phyloP scores from a whole-genome alignment of 2,888 invertebrate species.

The Scotopteryx bipunctaria region DNA sequence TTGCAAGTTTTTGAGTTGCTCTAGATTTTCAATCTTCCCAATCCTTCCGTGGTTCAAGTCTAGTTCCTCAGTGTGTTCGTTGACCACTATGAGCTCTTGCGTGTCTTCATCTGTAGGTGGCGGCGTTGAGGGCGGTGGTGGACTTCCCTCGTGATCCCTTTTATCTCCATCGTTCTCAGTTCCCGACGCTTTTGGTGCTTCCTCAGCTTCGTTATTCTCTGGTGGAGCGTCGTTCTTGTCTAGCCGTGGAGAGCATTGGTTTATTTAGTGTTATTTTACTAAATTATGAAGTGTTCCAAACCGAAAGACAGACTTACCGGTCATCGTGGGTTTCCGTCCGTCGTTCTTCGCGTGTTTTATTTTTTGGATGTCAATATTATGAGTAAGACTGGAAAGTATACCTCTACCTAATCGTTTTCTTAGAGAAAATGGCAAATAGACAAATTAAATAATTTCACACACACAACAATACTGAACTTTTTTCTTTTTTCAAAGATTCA shows the following conservation, averaged over 20 bases:
- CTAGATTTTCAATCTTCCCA: conserved; percentile 92
- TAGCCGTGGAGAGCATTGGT: conserved; percentile 29
- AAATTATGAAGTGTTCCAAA: background rate
- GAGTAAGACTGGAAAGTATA: too few species aligned
- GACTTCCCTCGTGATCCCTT: conserved; percentile 45
- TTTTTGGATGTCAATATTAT: too few species aligned
- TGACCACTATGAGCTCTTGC: conserved; percentile 85
- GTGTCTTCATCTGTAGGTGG: conserved; percentile 63
- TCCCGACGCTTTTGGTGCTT: conserved; percentile 29
- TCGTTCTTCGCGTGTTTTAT: background rate
- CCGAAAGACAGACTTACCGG: conserved; percentile 37
- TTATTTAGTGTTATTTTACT: background rate
- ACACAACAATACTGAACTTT: too few species aligned
- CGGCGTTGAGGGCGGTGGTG: conserved; percentile 57
- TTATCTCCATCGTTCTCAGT: conserved; percentile 29
- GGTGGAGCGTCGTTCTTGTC: conserved; percentile 54
- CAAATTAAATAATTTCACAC: too few species aligned
- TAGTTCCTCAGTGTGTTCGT: conserved; percentile 87
- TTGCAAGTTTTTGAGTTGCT: conserved; percentile 89
- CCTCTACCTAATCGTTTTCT: too few species aligned
- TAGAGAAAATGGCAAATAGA: too few species aligned
- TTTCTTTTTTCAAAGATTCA: too few species aligned
- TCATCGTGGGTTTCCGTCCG: conserved; percentile 32
- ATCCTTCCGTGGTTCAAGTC: conserved; percentile 96
- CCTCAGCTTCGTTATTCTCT: conserved; percentile 43